Evolutionary conservation across 2,113 vertebrate species (phyloP).

Genomic region (Pseudopodoces humilis): DNA sequence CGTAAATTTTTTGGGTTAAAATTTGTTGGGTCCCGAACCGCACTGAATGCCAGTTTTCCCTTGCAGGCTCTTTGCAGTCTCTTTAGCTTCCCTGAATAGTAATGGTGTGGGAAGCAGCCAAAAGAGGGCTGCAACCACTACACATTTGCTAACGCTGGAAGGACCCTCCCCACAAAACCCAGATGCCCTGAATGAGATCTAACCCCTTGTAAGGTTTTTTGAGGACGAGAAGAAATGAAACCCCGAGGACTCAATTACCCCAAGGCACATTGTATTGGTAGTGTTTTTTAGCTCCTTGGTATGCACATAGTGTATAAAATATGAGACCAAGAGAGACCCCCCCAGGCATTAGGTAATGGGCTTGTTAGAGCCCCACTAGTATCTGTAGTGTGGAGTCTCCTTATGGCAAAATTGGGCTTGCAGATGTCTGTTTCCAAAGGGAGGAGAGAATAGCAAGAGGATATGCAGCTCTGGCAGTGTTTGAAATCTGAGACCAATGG

Average conservation of each 20-base stretch:
- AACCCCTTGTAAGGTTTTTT: background rate
- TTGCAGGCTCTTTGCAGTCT: background rate
- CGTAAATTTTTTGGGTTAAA: too few relatives aligned
- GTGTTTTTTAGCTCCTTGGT: background rate
- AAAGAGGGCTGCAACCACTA: background rate
- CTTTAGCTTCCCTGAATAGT: background rate
- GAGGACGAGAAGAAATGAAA: background rate
- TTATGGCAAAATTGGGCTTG: background rate
- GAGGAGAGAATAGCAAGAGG: background rate
- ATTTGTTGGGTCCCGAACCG: background rate
- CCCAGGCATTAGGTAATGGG: background rate
- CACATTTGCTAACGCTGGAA: background rate
- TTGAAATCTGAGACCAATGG: conserved; percentile 53
- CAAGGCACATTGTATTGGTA: background rate
- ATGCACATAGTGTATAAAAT: fast-evolving
- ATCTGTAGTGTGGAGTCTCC: background rate
- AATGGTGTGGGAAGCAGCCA: background rate
- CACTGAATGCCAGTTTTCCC: background rate
- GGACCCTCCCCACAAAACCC: background rate
- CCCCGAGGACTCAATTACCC: background rate
- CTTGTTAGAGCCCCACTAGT: background rate
- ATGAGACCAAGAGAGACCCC: background rate
- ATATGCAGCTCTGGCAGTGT: background rate
- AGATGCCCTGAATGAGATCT: background rate
- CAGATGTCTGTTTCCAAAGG: background rate